These are phyloP conservation scores for Drosophila affinis DNA, from an alignment of 2,888 invertebrate genomes.

Conservation along the genomic window DNA sequence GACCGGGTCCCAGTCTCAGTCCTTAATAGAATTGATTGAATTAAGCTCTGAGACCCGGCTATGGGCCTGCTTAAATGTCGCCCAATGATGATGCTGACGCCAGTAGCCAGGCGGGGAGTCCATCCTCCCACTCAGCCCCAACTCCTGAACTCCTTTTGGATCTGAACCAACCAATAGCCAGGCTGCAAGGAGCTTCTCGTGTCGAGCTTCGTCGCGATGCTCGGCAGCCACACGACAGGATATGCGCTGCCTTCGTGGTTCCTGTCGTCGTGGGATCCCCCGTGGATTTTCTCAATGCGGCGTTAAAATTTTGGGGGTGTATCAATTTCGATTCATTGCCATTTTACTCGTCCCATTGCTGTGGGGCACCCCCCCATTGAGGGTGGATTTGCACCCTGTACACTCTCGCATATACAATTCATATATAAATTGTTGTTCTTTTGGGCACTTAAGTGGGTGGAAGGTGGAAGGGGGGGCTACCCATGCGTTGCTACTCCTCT, in stretches of 20 bases:
- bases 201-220: conserved; percentile 39
- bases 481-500: conserved; percentile 29
- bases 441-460: conserved; percentile 77
- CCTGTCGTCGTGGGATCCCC: conserved; percentile 57
- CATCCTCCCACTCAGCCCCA: conserved; percentile 25
- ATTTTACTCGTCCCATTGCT: conserved; percentile 45
- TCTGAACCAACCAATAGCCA: conserved; percentile 44
- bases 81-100: conserved; percentile 68
- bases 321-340: conserved; percentile 79
- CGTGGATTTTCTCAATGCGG: conserved; percentile 68
- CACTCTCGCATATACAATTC: conserved; percentile 13
- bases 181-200: conserved; percentile 31
- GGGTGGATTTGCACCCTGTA: conserved; percentile 66
- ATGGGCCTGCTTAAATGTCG: conserved; percentile 57
- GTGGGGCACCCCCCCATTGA: conserved; percentile 55
- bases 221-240: conserved; percentile 51
- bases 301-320: conserved; percentile 79
- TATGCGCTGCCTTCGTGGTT: conserved; percentile 34
- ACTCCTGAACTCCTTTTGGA: conserved; percentile 3
- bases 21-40: conserved; percentile 74
- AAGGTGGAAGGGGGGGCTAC: background rate
- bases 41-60: conserved; percentile 53
- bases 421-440: conserved; percentile 62
- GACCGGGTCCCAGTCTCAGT: background rate
- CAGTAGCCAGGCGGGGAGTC: conserved; percentile 62